phyloP scores from a whole-genome alignment of 2,797 vertebrate species.

The Cossypha niveicapilla region DNA sequence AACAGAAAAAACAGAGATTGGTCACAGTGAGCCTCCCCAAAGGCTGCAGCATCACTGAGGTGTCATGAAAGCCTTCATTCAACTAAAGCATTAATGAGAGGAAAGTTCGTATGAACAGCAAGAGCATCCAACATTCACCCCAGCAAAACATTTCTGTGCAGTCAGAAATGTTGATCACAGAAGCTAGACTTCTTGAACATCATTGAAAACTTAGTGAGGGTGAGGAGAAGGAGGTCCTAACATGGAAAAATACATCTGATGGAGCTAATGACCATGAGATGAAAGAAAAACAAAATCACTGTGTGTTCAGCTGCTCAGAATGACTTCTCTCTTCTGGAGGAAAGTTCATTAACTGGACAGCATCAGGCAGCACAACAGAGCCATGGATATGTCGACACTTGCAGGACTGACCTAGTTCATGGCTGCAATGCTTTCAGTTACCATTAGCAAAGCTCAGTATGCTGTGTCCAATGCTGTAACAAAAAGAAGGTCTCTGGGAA shows the following conservation, averaged over 20 bases:
- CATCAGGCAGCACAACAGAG: not conserved
- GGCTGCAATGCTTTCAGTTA: not conserved
- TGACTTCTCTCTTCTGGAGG: not conserved
- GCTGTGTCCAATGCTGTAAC: not conserved
- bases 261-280: not conserved
- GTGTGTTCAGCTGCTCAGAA: not conserved
- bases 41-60: not conserved
- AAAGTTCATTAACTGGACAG: not conserved
- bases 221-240: not conserved
- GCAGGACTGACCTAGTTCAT: not conserved
- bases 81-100: not conserved
- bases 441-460: not conserved
- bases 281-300: constrained; percentile 1
- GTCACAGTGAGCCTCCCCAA: not conserved
- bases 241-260: not conserved
- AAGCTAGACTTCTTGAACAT: not conserved
- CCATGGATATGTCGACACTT: not conserved
- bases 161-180: not conserved
- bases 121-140: not conserved
- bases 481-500: not conserved
- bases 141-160: not conserved
- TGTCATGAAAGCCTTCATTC: not conserved
- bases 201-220: not conserved
- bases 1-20: rapidly evolving
- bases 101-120: not conserved